These are phyloP conservation scores for Phortica okadai DNA, from an alignment of 2,888 invertebrate genomes.

Conservation along the genomic window DNA sequence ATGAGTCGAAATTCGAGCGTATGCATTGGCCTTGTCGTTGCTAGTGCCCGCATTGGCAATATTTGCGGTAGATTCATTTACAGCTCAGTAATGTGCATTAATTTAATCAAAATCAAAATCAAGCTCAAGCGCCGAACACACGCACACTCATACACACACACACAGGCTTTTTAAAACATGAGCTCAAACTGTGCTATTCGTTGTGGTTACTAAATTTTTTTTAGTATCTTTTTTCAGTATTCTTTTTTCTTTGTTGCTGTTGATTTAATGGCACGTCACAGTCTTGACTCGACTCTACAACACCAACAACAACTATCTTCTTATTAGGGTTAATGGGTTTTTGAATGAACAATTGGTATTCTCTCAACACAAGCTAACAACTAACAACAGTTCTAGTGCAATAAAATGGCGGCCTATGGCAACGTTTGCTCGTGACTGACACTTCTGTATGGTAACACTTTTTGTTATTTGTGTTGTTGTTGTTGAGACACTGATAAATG, in stretches of 20 bases:
- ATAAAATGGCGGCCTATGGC: conserved; percentile 41
- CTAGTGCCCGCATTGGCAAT: conserved; percentile 47
- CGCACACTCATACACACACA: background rate
- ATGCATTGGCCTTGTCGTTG: conserved; percentile 67
- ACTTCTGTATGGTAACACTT: background rate
- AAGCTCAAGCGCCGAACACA: conserved; percentile 40
- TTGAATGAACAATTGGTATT: conserved; percentile 66
- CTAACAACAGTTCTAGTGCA: conserved; percentile 41
- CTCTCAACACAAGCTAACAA: conserved; percentile 52
- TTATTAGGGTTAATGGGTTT: conserved; percentile 68
- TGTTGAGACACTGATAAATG: conserved; percentile 66
- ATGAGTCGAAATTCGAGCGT: conserved; percentile 76
- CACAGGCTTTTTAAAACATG: background rate
- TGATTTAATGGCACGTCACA: background rate
- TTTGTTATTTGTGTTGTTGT: conserved; percentile 30
- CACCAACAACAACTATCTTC: conserved; percentile 32
- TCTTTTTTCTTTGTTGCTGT: conserved; percentile 23
- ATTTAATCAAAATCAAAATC: conserved; percentile 27
- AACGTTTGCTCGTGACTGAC: background rate
- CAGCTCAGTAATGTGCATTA: conserved; percentile 27
- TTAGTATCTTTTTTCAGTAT: conserved; percentile 19
- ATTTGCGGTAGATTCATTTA: conserved; percentile 57
- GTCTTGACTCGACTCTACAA: no score
- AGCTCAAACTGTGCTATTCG: background rate
- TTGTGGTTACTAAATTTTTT: background rate